Conservation (phyloP, 2,797 vertebrate species). For the Enteromius viviparus region DNA sequence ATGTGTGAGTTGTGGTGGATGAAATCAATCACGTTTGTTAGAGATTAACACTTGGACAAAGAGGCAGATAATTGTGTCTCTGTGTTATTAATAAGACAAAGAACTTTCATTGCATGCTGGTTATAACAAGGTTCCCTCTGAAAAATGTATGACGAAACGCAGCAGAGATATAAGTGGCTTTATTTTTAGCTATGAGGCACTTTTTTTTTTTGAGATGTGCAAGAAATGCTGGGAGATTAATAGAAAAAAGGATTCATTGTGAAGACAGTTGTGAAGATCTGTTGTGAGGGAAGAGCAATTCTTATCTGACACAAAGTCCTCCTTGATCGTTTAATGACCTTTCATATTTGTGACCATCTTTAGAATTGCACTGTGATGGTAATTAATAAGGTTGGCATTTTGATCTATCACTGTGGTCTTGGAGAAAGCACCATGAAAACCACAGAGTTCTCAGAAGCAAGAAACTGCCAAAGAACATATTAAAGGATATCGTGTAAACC, state of each 20-base stretch:
- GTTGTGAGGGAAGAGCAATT: conserved; percentile 1
- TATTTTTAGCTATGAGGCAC: conserved; percentile 29
- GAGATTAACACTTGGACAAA: conserved; percentile 50
- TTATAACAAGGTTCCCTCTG: conserved; percentile 70
- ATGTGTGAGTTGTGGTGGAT: conserved; percentile 25
- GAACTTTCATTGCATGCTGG: conserved; percentile 24
- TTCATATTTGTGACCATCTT: conserved; percentile 20
- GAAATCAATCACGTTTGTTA: conserved; percentile 53
- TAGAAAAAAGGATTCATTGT: conserved; percentile 50
- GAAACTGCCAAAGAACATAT: conserved; percentile 7
- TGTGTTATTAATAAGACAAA: conserved; percentile 54
- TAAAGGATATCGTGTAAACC: not conserved
- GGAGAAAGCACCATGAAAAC: not conserved
- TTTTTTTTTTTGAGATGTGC: conserved; percentile 38
- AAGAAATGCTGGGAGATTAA: conserved; percentile 36
- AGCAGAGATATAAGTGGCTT: conserved; percentile 61
- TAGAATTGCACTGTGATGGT: conserved; percentile 7
- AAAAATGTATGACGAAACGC: conserved; percentile 58
- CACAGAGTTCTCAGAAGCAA: not conserved
- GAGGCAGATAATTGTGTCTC: conserved; percentile 58
- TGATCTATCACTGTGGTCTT: conserved; percentile 23
- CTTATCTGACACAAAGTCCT: conserved; percentile 17
- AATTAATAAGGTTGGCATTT: conserved; percentile 7
- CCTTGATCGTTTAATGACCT: conserved; percentile 2
- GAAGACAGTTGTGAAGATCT: conserved; percentile 24